Evolutionary conservation across 1,140 invertebrate species (phyloP), one percentile per base, ranked within the genome.

Genomic region (Prorops nasuta): DNA sequence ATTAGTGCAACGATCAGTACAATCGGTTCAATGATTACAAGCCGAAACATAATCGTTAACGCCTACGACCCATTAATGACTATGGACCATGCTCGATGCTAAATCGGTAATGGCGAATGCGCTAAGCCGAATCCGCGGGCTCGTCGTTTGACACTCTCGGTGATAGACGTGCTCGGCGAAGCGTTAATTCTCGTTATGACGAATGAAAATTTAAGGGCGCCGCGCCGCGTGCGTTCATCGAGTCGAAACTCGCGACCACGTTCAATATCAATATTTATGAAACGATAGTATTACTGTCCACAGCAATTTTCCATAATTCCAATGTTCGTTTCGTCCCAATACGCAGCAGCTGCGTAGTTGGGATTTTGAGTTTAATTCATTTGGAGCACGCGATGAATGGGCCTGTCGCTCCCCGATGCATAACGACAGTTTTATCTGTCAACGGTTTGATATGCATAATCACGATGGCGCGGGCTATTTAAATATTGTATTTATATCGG

Each of bases 31-130:
- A 71, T 72, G 72, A 76, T 76, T 73, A 76, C 68, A 72, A 10
- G 56, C 72, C 67, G 64, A 74, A 69, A 71, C 71, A 73, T 76
- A 73, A 76, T 74, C 74, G 72, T 76, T 76, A 74, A 61, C 69
- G 61, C 60, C 58, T 64, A 74, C 64, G 60, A 65, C 54, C 71
- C 69, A 72, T 76, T 71, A 69, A 74, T 71, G 69, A 69, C 69
- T 58, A 64, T 66, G 66, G 63, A 65, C 64, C 67, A 72, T 73
- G 71, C 58, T 64, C 65, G 58, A 60, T 63, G 65, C 61, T 58
- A 72, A 74, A 76, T 72, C 71, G 67, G 63, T 64, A 59, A 40
- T 51, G 55, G 56, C 49, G 62, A 58, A 56, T 57, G 56, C 54
- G 52, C 51, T 51, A 35, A 31, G 38, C 34, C 41, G 40, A 24